Percentiles rank a stretch among this genome's conserved stretches.
Evolutionary conservation across 2,888 invertebrate species (phyloP).

Genomic region (Acanthosepion esculentum): DNA sequence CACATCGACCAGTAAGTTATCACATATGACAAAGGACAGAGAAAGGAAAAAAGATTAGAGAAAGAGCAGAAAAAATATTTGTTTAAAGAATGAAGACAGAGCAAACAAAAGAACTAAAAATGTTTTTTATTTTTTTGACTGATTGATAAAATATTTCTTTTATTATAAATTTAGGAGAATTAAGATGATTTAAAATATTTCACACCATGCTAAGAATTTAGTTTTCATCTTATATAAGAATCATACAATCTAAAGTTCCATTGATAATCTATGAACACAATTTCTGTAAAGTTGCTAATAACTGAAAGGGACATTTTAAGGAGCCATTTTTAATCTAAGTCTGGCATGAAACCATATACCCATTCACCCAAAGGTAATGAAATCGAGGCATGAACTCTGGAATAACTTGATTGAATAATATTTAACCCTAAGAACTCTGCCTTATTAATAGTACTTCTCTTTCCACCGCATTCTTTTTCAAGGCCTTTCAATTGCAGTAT

Average conservation of each 20-base stretch:
- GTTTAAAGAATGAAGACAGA: no score
- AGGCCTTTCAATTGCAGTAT: no score
- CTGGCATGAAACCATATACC: slow-evolving; percentile 3
- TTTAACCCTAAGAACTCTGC: no score
- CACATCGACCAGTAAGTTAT: background rate
- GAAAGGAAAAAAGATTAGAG: background rate
- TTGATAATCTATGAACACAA: background rate
- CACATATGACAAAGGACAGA: background rate
- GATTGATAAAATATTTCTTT: background rate
- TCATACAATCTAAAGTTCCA: background rate
- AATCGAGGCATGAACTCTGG: background rate
- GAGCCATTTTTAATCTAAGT: background rate
- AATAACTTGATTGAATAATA: background rate
- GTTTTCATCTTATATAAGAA: background rate
- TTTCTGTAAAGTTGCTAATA: background rate
- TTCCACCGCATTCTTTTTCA: no score
- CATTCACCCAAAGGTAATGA: background rate
- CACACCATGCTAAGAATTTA: background rate
- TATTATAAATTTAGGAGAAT: background rate
- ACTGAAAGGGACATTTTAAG: background rate
- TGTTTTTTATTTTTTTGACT: background rate
- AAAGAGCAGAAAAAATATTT: background rate
- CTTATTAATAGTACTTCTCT: no score
- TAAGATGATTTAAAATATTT: background rate
- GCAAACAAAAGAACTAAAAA: background rate